Conservation (phyloP, 2,888 invertebrate genomes). For the Stenurella melanura region DNA sequence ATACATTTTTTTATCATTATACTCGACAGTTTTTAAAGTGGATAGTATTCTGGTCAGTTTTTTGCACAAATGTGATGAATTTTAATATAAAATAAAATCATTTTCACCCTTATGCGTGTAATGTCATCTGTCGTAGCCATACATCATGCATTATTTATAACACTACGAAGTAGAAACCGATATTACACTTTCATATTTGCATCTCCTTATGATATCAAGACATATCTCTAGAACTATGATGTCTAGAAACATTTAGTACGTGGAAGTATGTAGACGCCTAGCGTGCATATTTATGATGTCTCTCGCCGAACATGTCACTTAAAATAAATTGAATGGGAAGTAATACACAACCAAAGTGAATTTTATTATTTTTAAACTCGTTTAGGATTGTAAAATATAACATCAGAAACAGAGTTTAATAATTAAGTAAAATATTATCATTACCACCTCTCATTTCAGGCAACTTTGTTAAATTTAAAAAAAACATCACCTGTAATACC, state of each 20-base stretch:
- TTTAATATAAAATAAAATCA: conserved; percentile 7
- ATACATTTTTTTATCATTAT: neutral
- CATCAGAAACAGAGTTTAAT: too few species aligned
- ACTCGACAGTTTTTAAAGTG: neutral
- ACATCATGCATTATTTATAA: conserved; percentile 20
- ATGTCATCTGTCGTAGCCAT: neutral
- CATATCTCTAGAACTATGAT: conserved; percentile 14
- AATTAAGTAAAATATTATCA: too few species aligned
- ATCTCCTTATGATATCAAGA: conserved; percentile 31
- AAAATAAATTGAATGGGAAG: conserved; percentile 22
- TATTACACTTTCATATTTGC: conserved; percentile 30
- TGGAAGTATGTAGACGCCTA: conserved; percentile 28
- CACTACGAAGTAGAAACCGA: neutral
- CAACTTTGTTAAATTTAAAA: too few species aligned
- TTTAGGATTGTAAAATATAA: too few species aligned
- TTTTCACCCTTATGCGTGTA: conserved; percentile 4
- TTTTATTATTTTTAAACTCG: neutral
- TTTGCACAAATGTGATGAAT: neutral
- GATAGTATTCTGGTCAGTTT: neutral
- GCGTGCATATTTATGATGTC: conserved; percentile 34
- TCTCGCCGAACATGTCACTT: conserved; percentile 8
- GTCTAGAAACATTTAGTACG: conserved; percentile 23
- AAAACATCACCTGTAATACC: too few species aligned
- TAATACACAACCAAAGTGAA: neutral
- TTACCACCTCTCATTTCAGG: too few species aligned